phyloP scores from a whole-genome alignment of 2,797 vertebrate genomes.

The Lithobates pipiens region DNA sequence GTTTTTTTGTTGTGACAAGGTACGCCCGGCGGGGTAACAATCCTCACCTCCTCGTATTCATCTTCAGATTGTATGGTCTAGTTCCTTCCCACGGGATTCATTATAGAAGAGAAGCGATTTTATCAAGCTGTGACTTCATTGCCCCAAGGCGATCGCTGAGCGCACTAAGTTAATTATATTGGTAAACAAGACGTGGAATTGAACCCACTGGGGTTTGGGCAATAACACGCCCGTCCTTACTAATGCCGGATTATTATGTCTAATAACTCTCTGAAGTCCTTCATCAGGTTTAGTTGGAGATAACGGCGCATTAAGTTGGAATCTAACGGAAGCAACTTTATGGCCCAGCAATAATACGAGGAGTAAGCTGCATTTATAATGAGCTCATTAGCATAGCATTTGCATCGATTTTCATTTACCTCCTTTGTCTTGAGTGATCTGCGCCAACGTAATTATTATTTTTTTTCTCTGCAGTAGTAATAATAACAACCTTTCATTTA shows the following conservation, averaged over 20 bases:
- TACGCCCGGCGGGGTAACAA: background rate
- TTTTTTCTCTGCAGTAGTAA: background rate
- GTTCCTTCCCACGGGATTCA: background rate
- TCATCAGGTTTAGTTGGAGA: slow-evolving; percentile 30
- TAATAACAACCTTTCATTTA: background rate
- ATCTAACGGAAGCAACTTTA: slow-evolving; percentile 16
- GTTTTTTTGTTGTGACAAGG: no score
- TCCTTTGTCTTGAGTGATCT: background rate
- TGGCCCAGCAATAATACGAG: slow-evolving; percentile 18
- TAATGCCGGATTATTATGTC: slow-evolving; percentile 45
- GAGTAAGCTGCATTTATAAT: slow-evolving; percentile 31
- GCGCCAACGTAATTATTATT: background rate
- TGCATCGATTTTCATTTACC: slow-evolving; percentile 20
- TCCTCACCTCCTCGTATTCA: background rate
- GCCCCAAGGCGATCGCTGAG: slow-evolving; percentile 1
- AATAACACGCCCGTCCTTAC: slow-evolving; percentile 15
- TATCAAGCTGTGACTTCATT: slow-evolving; percentile 5
- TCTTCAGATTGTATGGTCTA: background rate
- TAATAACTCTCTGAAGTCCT: slow-evolving; percentile 12
- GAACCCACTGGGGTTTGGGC: background rate
- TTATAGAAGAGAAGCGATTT: background rate
- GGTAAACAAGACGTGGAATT: slow-evolving; percentile 21
- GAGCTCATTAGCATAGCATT: slow-evolving; percentile 38
- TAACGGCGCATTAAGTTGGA: slow-evolving; percentile 10
- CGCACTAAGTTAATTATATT: slow-evolving; percentile 18